Base-by-base conservation (phyloP, 2,888 invertebrate species). In the Erebia ligea region DNA sequence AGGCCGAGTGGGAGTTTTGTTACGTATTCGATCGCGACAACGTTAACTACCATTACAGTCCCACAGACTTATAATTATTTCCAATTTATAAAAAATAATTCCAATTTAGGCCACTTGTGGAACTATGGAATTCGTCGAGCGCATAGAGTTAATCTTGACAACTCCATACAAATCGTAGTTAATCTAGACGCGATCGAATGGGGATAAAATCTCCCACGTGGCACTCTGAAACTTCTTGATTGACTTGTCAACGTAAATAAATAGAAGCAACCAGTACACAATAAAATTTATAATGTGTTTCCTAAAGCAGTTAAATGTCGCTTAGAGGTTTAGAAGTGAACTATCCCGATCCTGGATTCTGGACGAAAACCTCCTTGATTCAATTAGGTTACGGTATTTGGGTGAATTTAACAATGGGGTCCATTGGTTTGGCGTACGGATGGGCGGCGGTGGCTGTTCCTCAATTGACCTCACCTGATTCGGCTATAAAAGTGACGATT, bases 381-480 rank as follows among this genome's bases (percentile, higher is more conserved):
- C 90, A 90, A 73, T 65, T 90, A 0, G 75, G 81, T 0, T 89
- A 89, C 59, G 87, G 88, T 0, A 3, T 85, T 13, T 86, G 89
- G 87, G 85, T 84, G 25, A 95, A 95, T 76, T 79, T 95, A 25
- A 94, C 95, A 0, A 92, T 94, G 21, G 84, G 95, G 15, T 94
- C 93, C 73, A 93, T 95, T 0, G 95, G 95, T 2, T 86, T 95
- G 83, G 92, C 93, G 0, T 94, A 94, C 78, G 95, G 95, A 1
- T 95, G 95, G 73, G 93, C 95, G 2, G 94, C 95, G 6, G 94
- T 95, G 6, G 93, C 94, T 0, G 82, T 95, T 25, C 95, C 95
- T 0, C 95, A 95, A 74, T 78, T 95, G 9, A 77, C 84, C 66
- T 78, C 79, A 15, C 70, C 83, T 0, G 84, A 90, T 58, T 92